phyloP scores from a whole-genome alignment of 2,113 vertebrate species.

The Chrysochloris asiatica region DNA sequence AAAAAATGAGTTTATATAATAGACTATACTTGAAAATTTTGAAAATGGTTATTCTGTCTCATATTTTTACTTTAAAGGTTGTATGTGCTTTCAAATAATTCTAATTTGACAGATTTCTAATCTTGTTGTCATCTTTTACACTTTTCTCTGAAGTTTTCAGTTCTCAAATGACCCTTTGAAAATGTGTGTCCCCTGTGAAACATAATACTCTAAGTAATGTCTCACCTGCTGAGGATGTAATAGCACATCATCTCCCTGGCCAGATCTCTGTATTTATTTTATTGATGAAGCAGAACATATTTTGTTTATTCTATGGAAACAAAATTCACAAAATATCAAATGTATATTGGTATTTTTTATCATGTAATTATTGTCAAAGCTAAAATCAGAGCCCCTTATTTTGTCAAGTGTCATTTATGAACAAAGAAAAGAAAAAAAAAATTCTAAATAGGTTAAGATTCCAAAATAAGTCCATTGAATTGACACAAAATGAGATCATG shows the following conservation, averaged over 20 bases:
- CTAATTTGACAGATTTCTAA: slow-evolving; percentile 39
- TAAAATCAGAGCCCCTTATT: slow-evolving; percentile 23
- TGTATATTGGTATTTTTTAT: slow-evolving; percentile 18
- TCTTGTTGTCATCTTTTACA: slow-evolving; percentile 41
- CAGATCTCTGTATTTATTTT: background rate
- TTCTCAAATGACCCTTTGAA: slow-evolving; percentile 38
- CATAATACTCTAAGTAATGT: background rate
- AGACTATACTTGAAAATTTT: background rate
- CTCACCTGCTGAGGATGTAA: background rate
- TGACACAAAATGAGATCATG: slow-evolving; percentile 70
- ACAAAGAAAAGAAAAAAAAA: slow-evolving; percentile 18
- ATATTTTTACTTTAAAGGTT: slow-evolving; percentile 25
- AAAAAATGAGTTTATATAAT: background rate
- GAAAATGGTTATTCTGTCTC: background rate
- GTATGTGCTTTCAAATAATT: slow-evolving; percentile 14
- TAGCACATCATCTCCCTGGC: background rate
- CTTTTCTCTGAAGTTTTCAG: slow-evolving; percentile 27
- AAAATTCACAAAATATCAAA: background rate
- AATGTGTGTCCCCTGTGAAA: background rate
- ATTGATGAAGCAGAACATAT: background rate
- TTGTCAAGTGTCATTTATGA: slow-evolving; percentile 19
- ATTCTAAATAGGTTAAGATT: slow-evolving; percentile 63
- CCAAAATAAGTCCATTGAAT: slow-evolving; percentile 68
- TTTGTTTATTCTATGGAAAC: background rate
- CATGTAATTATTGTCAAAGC: slow-evolving; percentile 2